A percentile compares a stretch with the other conserved stretches of the same genome.
These are phyloP conservation scores for Eulithis prunata DNA, from an alignment of 2,888 invertebrate species.

Conservation along the genomic window DNA sequence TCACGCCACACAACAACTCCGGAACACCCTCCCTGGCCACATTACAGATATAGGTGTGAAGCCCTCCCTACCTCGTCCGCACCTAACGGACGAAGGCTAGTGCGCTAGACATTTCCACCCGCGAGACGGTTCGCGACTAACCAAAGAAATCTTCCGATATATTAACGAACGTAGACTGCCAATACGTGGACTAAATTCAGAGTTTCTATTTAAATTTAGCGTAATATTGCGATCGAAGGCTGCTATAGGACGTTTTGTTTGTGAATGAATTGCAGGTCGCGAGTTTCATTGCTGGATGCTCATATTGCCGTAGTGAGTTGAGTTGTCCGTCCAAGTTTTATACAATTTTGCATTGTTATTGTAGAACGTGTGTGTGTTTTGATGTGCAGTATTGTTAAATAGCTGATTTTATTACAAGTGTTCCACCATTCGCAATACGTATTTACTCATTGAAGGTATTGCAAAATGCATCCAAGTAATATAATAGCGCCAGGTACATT, in stretches of 20 bases:
- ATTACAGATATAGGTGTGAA: conserved; percentile 63
- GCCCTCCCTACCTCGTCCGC: conserved; percentile 38
- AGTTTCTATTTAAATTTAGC: conserved; percentile 72
- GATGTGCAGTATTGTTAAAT: conserved; percentile 39
- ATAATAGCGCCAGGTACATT: conserved; percentile 19
- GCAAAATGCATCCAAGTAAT: conserved; percentile 19
- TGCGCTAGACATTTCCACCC: conserved; percentile 49
- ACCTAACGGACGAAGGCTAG: conserved; percentile 45
- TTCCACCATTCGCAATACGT: conserved; percentile 4
- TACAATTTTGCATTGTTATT: conserved; percentile 74
- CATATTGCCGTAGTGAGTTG: conserved; percentile 82
- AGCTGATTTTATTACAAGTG: conserved; percentile 23
- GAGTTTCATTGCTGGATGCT: conserved; percentile 75
- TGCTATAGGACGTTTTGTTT: conserved; percentile 65
- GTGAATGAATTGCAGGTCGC: conserved; percentile 51
- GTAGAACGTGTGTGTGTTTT: conserved; percentile 54
- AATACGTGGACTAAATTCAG: conserved; percentile 56
- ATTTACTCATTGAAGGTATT: conserved; percentile 26
- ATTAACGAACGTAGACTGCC: conserved; percentile 59
- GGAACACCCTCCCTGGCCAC: conserved; percentile 64
- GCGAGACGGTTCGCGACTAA: conserved; percentile 50
- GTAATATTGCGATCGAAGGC: conserved; percentile 63
- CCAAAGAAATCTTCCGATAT: conserved; percentile 70
- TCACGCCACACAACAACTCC: conserved; percentile 63
- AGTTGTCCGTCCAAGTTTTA: conserved; percentile 83